Base-by-base conservation (phyloP, 2,888 invertebrate genomes). In the Pristionchus exspectatus region DNA sequence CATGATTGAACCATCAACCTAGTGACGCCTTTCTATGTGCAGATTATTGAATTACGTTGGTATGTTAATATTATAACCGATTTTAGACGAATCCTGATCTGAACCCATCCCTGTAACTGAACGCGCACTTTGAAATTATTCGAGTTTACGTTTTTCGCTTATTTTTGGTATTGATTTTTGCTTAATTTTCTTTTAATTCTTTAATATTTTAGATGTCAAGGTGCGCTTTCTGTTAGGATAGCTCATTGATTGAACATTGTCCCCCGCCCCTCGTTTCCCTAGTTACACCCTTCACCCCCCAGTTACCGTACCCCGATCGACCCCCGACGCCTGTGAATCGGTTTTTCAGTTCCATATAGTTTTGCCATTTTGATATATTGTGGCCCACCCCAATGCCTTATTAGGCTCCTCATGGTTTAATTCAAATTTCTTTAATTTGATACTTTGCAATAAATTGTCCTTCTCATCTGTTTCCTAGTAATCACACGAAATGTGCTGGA, bases 41-140 rank as follows among this genome's bases (percentile, higher is more conserved):
- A 50, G 54, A 50, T 24, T 83, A 83, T 83, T 83, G 50, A 50
- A 33, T 83, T 27, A 16, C 0, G 30, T 44, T 83, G 54, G 83
- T 54, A 83, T 50, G 83, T 83, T 83, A 27, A 54, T 83, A 27
- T 83, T 83, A 83, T 83, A 83, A 83, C 83, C 24, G 38, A 38
- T 83, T 83, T 83, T 83, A 83, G 44, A 44, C 72, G 50, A 24
- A 18, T 24, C 27, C 21, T 1, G 27, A 50, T 27, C 21, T 16
- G 27, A 50, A n/a, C 44, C 27, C 27, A 21, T 24, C 83, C n/a
- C 24, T 30, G 50, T 18, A 7, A 83, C 44, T 50, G 83, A 54
- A 24, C 50, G 24, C 83, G 44, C 54, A 54, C 83, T 44, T 33
- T 38, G 74, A 74, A 27, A 18, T 3, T 69, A 27, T 69, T 69